Base-by-base conservation (phyloP, 2,888 invertebrate genomes). In the Eubasilissa splendida region DNA sequence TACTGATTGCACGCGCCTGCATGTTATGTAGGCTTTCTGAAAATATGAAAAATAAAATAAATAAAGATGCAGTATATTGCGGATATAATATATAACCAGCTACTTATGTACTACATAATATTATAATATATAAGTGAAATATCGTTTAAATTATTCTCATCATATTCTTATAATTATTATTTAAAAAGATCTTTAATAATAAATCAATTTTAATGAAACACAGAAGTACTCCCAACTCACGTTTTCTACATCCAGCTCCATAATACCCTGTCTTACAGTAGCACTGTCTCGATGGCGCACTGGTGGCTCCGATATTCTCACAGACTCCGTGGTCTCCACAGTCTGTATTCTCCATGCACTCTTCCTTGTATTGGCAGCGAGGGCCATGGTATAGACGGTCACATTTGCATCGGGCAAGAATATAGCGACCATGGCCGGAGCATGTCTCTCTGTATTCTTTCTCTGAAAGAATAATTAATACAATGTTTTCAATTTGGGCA, bases 201-300 rank as follows among this genome's bases (percentile, higher is more conserved):
- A 42, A 42, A 42, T 42, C 42, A 42, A 42, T 42, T 42, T 42
- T 42, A 2, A 42, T 4, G 42, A 42, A 42, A 7, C 3, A 42
- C 4, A 42, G 42, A 42, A 42, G 42, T 7, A 42, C 42, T 42
- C 42, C 42, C 7, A 66, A 88, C 93, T 93, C 87, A 96, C 96
- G 93, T 89, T 95, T 95, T 83, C 93, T 93, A 86, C 98, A 98
- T 0, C 94, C 94, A 33, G 93, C 92, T 3, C 98, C 98, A 86
- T 94, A 96, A 93, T 95, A 97, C 14, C 98, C 98, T 77, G 93
- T 91, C 81, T 96, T 94, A 86, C 98, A 99, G 88, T 95, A 99
- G 87, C 99, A 99, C 86, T 96, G 95, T 85, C 92, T 93, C 60
- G 92, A 92, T 0, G 98, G 98, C 9, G 95, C 91, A 50, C 95